Conservation (phyloP, 2,113 vertebrate species). For the Hyperopisus bebe region DNA sequence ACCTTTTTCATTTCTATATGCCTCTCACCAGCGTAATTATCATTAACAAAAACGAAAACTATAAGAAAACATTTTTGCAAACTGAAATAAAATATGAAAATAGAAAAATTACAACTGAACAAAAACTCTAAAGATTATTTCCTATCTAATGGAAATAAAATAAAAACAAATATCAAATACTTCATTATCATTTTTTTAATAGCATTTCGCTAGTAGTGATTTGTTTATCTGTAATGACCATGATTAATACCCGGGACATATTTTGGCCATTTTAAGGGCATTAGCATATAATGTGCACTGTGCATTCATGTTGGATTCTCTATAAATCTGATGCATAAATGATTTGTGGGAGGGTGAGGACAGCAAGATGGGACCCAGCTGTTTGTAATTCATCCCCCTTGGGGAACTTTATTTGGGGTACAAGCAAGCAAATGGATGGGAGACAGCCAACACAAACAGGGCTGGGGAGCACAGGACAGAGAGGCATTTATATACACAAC, state of each 20-base stretch:
- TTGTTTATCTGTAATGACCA: neutral
- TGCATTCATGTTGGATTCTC: neutral
- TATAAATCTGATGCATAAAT: neutral
- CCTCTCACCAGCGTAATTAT: neutral
- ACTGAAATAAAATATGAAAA: neutral
- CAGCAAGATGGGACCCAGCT: too few species aligned
- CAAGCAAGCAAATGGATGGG: neutral
- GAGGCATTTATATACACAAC: neutral
- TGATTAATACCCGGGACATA: neutral
- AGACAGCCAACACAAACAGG: neutral
- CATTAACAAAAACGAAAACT: neutral
- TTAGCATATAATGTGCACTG: neutral
- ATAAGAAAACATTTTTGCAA: neutral
- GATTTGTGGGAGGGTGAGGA: neutral
- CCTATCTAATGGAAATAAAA: neutral
- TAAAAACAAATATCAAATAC: neutral
- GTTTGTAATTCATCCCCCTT: neutral
- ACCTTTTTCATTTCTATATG: neutral
- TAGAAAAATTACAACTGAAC: neutral
- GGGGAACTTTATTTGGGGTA: neutral
- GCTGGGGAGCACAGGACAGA: neutral
- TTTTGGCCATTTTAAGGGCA: neutral
- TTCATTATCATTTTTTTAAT: neutral
- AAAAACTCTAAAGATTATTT: neutral
- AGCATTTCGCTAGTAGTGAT: neutral